Evolutionary conservation across 2,888 invertebrate genomes (phyloP).

Genomic region (Siphonodentalium dalli): DNA sequence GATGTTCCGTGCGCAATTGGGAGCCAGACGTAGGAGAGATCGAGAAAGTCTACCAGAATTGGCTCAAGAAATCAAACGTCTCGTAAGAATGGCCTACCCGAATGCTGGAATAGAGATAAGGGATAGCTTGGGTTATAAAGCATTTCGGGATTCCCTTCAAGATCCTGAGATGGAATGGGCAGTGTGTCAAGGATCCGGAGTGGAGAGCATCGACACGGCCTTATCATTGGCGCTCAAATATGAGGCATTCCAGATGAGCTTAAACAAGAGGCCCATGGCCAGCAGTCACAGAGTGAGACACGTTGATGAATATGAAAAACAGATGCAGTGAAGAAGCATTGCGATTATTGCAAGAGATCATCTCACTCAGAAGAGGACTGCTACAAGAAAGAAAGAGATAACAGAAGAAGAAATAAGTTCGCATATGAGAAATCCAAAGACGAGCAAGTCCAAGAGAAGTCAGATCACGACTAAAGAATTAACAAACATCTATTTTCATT

Average conservation of each 20-base stretch:
- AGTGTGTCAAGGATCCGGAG: constrained; percentile 8
- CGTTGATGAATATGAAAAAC: no score
- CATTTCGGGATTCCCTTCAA: constrained; percentile 1
- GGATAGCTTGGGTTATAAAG: not conserved
- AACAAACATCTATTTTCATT: no score
- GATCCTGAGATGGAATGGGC: constrained; percentile 10
- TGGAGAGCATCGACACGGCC: constrained; percentile 1
- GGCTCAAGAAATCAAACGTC: constrained; percentile 4
- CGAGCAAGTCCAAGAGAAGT: no score
- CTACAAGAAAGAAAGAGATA: no score
- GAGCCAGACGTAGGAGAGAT: not conserved
- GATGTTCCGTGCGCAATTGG: not conserved
- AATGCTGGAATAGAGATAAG: not conserved
- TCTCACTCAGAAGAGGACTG: no score
- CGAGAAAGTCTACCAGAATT: not conserved
- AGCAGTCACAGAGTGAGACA: not conserved
- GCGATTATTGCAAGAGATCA: no score
- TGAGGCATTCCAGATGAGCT: no score
- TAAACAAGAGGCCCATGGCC: not conserved
- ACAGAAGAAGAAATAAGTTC: no score
- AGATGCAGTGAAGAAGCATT: no score
- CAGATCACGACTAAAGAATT: no score
- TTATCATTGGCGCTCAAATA: no score
- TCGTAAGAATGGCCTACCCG: constrained; percentile 3
- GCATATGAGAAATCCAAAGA: no score